Evolutionary conservation across 1,140 invertebrate genomes (phyloP), one percentile per base, ranked within the genome.

Genomic region (Campoletis sonorensis): DNA sequence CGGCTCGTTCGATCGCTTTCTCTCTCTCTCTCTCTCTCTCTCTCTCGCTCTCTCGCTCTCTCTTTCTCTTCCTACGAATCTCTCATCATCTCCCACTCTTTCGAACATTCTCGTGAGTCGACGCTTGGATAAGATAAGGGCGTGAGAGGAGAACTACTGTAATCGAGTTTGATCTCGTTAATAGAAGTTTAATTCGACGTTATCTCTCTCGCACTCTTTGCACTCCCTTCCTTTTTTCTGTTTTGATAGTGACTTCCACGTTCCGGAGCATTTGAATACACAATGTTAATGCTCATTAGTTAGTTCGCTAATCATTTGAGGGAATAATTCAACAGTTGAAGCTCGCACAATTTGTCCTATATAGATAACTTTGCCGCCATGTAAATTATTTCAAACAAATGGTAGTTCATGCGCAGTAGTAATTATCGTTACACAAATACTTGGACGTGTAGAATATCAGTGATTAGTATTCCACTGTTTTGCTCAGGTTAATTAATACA

Each of bases 201-300:
- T 26, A 64, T 64, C 61, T 64, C 23, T 64, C n/a, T 64, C 40
- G 5, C 40, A 4, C 11, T 45, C 3, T 26, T 23, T 26, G 1
- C 5, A 0, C 13, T 64, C 61, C 1, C 61, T 27, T 64, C 61
- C n/a, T 64, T 64, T 64, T 15, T 64, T 23, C 23, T 27, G 3
- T 11, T 23, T 26, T 7, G 5, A 64, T 23, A 7, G 23, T 64
- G 61, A 64, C 27, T 64, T 64, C 2, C 23, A 23, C 61, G 4
- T 15, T 72, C 4, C 27, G 40, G 16, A 70, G 68, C 64, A 68
- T 71, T 49, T 27, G 58, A 51, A 27, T 51, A 54, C 23, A 72
- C 68, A 61, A 71, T 73, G 26, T 80, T 40, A 80, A 30, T 58
- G 68, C 49, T 26, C 54, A n/a, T n/a, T n/a, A 79, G 78, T 81